Evolutionary conservation across 2,113 vertebrate species (phyloP).

Genomic region (Callopanchax toddi): DNA sequence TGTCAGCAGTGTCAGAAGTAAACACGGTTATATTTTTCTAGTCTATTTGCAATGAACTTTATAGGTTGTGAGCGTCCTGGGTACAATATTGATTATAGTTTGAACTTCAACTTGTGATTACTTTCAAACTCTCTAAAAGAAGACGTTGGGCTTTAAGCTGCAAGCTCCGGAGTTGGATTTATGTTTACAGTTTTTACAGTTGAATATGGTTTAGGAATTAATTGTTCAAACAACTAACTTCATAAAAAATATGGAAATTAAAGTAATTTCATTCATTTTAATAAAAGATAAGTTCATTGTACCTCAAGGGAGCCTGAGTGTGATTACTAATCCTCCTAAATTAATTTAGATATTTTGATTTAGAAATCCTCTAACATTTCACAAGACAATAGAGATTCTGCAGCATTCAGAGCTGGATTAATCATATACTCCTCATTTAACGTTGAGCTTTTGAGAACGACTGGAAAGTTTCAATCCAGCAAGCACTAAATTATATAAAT

Average conservation of each 20-base stretch:
- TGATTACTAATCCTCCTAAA: conserved; percentile 49
- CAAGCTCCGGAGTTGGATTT: neutral
- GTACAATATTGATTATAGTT: conserved; percentile 31
- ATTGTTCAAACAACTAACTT: neutral
- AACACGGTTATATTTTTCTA: conserved; percentile 24
- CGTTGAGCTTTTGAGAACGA: neutral
- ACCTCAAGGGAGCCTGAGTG: conserved; percentile 26
- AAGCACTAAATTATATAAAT: neutral
- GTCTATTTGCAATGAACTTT: conserved; percentile 22
- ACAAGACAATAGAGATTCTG: conserved; percentile 32
- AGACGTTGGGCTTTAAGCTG: conserved; percentile 3
- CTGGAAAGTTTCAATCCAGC: neutral
- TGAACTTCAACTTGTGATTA: conserved; percentile 36
- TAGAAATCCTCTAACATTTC: conserved; percentile 35
- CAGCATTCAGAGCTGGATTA: too few relatives aligned
- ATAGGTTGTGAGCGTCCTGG: conserved; percentile 22
- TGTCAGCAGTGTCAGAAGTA: conserved; percentile 21
- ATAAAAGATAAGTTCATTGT: conserved; percentile 46
- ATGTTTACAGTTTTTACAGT: conserved; percentile 10
- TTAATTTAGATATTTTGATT: conserved; percentile 59
- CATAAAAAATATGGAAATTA: conserved; percentile 5
- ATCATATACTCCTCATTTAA: conserved; percentile 10
- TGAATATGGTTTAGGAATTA: neutral
- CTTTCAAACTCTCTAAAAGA: conserved; percentile 9
- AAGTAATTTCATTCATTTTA: conserved; percentile 26